These are phyloP conservation scores for Callithrix jacchus DNA, from an alignment of 2,113 vertebrate species.

Conservation along the genomic window DNA sequence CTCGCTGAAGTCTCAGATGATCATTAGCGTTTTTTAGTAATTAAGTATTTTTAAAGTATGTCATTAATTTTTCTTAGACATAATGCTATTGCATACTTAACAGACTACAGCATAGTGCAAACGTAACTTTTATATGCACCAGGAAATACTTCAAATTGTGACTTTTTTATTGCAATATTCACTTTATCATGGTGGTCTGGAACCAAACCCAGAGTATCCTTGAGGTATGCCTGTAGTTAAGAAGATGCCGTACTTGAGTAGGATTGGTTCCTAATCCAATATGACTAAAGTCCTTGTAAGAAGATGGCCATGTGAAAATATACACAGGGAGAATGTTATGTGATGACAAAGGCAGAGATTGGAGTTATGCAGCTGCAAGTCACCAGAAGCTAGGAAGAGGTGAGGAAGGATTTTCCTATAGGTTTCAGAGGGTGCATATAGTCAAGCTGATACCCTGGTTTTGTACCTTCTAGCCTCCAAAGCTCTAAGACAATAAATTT, in stretches of 20 bases:
- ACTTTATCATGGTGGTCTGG: not conserved
- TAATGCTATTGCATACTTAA: not conserved
- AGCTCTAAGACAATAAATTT: not conserved
- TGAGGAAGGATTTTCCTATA: not conserved
- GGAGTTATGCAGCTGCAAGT: not conserved
- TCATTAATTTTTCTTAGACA: not conserved
- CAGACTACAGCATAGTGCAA: not conserved
- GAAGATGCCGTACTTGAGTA: not conserved
- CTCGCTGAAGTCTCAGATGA: not conserved
- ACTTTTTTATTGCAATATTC: not conserved
- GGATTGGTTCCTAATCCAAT: not conserved
- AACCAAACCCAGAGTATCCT: not conserved
- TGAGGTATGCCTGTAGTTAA: not conserved
- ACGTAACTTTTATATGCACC: not conserved
- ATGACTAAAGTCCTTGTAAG: not conserved
- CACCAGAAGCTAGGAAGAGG: not conserved
- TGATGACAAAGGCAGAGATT: not conserved
- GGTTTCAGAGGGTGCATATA: not conserved
- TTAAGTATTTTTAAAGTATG: not conserved
- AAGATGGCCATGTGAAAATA: not conserved
- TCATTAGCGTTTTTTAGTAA: not conserved
- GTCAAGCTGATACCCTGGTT: not conserved
- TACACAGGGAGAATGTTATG: too few species aligned
- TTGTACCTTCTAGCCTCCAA: not conserved
- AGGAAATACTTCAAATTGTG: not conserved